phyloP scores from a whole-genome alignment of 2,113 vertebrate species.

The Miniopterus natalensis region DNA sequence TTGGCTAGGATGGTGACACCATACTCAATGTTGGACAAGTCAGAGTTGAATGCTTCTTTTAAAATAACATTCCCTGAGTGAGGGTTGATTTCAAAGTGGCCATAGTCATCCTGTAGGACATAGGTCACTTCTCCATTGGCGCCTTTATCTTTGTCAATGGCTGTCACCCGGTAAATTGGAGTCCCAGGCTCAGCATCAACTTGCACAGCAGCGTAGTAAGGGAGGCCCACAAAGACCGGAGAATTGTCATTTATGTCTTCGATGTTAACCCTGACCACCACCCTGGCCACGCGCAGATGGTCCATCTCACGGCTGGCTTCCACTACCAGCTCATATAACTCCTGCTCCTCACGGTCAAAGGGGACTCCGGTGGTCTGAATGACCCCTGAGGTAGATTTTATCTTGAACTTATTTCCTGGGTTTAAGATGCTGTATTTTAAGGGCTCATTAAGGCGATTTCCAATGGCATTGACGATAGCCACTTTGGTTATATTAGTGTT shows the following conservation, averaged over 20 bases:
- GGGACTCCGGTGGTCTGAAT: slow-evolving; percentile 96
- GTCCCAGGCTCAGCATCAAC: slow-evolving; percentile 96
- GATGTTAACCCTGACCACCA: slow-evolving; percentile 94
- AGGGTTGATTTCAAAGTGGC: slow-evolving; percentile 97
- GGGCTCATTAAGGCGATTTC: slow-evolving; percentile 96
- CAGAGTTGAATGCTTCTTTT: slow-evolving; percentile 95
- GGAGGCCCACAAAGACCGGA: slow-evolving; percentile 96
- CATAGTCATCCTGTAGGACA: slow-evolving; percentile 93
- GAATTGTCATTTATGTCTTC: slow-evolving; percentile 97
- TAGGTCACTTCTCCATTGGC: slow-evolving; percentile 96
- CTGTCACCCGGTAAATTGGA: slow-evolving; percentile 94
- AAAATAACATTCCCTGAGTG: slow-evolving; percentile 92
- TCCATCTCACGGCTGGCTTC: slow-evolving; percentile 96
- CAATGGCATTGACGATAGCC: slow-evolving; percentile 95
- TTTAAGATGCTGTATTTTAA: slow-evolving; percentile 96
- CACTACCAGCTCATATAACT: slow-evolving; percentile 96
- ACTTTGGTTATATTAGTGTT: slow-evolving; percentile 94
- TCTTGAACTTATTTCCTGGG: slow-evolving; percentile 95
- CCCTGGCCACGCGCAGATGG: slow-evolving; percentile 93
- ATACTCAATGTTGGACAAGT: slow-evolving; percentile 96
- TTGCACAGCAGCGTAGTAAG: slow-evolving; percentile 98
- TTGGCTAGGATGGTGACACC: slow-evolving; percentile 93
- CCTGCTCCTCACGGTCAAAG: slow-evolving; percentile 96
- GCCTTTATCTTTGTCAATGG: slow-evolving; percentile 95
- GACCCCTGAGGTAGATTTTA: slow-evolving; percentile 96